phyloP scores from a whole-genome alignment of 2,888 invertebrate genomes.

The Agonopterix arenella region DNA sequence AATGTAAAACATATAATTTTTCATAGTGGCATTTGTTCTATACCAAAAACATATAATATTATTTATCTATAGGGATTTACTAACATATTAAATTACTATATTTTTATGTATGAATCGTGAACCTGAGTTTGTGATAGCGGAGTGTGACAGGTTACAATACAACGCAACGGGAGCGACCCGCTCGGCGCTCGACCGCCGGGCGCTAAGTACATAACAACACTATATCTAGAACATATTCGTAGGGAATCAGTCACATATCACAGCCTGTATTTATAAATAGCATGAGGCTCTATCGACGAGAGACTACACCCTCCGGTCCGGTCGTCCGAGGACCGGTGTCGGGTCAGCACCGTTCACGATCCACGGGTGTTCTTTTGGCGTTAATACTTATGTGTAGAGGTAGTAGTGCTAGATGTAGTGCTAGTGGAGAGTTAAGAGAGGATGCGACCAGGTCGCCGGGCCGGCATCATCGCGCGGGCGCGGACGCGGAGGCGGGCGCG shows the following conservation, averaged over 20 bases:
- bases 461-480: constrained; percentile 5
- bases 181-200: background rate
- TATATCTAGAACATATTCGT: constrained; percentile 3
- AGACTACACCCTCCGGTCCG: too few species aligned
- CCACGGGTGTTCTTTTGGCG: background rate
- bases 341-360: too few species aligned
- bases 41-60: constrained; percentile 7
- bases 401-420: background rate
- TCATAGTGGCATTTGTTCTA: constrained; percentile 52
- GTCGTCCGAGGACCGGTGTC: constrained; percentile 9
- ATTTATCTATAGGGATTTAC: background rate
- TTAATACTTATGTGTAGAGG: background rate
- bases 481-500: constrained; percentile 36
- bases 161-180: background rate
- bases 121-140: too few species aligned
- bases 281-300: too few species aligned
- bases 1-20: constrained; percentile 65
- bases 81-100: background rate
- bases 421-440: constrained; percentile 2
- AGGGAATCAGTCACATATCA: constrained; percentile 41
- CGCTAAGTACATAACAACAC: constrained; percentile 15
- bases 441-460: background rate
- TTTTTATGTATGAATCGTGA: too few species aligned
- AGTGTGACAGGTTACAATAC: too few species aligned
- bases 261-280: constrained; percentile 10